Conservation (phyloP, 2,113 vertebrate species). For the Lagopus leucura region DNA sequence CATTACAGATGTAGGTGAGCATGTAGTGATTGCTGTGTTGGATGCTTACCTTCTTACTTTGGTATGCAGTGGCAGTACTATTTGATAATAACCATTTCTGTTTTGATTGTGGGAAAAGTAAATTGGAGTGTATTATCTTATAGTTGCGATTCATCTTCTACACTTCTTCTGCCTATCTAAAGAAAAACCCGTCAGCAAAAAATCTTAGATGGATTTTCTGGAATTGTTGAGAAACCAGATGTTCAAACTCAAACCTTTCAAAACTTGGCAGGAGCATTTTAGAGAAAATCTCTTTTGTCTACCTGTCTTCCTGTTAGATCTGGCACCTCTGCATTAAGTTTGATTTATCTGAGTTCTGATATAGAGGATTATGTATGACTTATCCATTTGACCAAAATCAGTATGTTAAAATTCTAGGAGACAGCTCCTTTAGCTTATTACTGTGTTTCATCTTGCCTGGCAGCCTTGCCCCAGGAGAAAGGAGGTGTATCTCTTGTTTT, state of each 20-base stretch:
- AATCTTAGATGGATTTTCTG: constrained; percentile 16
- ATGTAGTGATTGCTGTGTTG: background rate
- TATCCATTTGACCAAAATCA: background rate
- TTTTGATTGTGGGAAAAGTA: background rate
- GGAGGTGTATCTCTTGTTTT: background rate
- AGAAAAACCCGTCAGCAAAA: constrained; percentile 17
- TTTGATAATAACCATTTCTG: background rate
- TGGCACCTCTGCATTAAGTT: constrained; percentile 15
- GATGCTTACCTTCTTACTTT: background rate
- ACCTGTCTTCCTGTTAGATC: constrained; percentile 34
- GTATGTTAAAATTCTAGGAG: background rate
- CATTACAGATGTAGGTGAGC: background rate
- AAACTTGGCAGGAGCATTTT: constrained; percentile 52
- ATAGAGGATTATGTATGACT: background rate
- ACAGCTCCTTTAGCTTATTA: background rate
- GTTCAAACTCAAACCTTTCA: constrained; percentile 44
- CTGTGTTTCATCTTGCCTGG: background rate
- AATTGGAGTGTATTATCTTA: background rate
- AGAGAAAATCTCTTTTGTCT: constrained; percentile 16
- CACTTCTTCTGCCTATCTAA: constrained; percentile 19
- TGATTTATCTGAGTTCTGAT: constrained; percentile 32
- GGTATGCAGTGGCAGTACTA: background rate
- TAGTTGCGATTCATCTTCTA: constrained; percentile 16
- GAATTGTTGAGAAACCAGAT: constrained; percentile 41
- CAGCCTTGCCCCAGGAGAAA: background rate